Evolutionary conservation across 1,140 invertebrate genomes (phyloP).

Genomic region (Globodera ellingtonae): DNA sequence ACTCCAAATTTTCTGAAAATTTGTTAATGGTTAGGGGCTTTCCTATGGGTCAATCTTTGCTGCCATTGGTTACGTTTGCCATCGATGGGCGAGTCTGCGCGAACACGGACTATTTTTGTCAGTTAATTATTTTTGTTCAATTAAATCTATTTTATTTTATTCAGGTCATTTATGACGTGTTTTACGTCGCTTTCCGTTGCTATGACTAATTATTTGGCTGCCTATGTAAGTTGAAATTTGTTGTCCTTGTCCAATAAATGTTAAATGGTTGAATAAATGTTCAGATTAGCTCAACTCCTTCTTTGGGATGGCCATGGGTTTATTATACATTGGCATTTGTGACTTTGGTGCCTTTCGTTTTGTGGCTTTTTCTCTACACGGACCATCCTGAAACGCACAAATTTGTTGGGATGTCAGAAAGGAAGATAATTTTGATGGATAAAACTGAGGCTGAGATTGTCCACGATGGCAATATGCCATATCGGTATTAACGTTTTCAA

Average conservation of each 20-base stretch:
- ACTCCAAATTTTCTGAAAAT: background rate
- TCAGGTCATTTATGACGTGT: slow-evolving; percentile 20
- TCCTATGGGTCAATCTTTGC: slow-evolving; percentile 47
- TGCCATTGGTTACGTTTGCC: slow-evolving; percentile 45
- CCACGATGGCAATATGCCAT: slow-evolving; percentile 38
- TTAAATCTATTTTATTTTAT: background rate
- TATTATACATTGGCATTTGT: slow-evolving; percentile 5
- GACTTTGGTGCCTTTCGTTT: background rate
- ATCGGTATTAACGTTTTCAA: background rate
- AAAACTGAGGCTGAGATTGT: slow-evolving; percentile 37
- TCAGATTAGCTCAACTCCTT: slow-evolving; percentile 39
- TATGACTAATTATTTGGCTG: slow-evolving; percentile 19
- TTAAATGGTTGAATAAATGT: background rate
- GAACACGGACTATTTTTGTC: slow-evolving; percentile 47
- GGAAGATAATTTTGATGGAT: slow-evolving; percentile 31
- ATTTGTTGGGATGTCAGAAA: slow-evolving; percentile 29
- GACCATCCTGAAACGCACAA: slow-evolving; percentile 41
- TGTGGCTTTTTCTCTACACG: slow-evolving; percentile 43
- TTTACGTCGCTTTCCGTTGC: slow-evolving; percentile 12
- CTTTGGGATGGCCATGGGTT: slow-evolving; percentile 41
- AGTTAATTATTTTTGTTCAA: slow-evolving; percentile 12
- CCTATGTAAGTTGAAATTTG: background rate
- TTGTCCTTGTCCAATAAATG: background rate
- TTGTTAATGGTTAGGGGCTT: slow-evolving; percentile 35
- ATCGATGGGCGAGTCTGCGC: slow-evolving; percentile 44